Conservation (phyloP, 2,797 vertebrate species). For the Diglossa cyanea region DNA sequence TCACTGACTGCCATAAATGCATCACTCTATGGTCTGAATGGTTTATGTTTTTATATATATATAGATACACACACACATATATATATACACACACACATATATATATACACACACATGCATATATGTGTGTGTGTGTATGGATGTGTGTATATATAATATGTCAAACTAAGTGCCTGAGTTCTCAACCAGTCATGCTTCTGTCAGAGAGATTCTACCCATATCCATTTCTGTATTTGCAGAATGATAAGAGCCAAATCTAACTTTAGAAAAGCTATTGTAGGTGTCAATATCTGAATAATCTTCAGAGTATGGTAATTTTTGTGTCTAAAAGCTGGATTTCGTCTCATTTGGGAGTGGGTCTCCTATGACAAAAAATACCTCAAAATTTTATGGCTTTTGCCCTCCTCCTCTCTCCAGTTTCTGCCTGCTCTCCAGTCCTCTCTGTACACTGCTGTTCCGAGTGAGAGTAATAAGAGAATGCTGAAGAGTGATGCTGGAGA, state of each 20-base stretch:
- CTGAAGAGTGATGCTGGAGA: background rate
- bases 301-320: background rate
- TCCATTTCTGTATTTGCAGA: background rate
- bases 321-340: background rate
- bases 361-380: background rate
- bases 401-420: background rate
- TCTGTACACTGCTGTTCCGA: background rate
- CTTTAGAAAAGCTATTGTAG: background rate
- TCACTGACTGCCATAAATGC: background rate
- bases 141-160: no score
- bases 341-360: background rate
- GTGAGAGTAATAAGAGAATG: background rate
- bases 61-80: no score
- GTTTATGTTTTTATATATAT: background rate
- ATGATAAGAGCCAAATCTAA: background rate
- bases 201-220: background rate
- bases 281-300: background rate
- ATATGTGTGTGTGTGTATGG: no score
- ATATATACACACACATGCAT: no score
- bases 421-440: background rate
- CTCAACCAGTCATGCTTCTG: background rate
- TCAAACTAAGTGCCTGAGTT: background rate
- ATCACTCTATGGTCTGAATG: background rate
- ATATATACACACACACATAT: no score
- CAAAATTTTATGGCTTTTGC: background rate